Conservation (phyloP, 1,140 invertebrate species). For the Yoshiicerus persimilis region DNA sequence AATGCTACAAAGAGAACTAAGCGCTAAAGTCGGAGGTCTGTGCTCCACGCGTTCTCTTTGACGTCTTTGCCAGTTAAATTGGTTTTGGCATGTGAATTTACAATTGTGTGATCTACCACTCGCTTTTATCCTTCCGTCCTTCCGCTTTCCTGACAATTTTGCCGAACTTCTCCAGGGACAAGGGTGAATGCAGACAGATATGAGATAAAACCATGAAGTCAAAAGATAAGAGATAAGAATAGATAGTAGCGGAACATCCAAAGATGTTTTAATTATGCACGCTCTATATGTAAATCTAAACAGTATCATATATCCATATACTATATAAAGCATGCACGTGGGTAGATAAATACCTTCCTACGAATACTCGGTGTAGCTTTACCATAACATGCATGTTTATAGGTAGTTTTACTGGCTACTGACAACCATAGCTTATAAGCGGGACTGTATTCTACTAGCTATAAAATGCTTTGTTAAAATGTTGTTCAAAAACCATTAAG, state of each 20-base stretch:
- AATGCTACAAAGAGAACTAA: not conserved
- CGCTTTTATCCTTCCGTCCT: not conserved
- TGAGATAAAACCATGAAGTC: not conserved
- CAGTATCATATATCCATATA: not conserved
- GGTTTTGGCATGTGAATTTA: conserved; percentile 3
- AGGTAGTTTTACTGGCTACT: too few species aligned
- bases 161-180: not conserved
- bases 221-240: not conserved
- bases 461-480: too few species aligned
- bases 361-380: not conserved
- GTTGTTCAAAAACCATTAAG: too few species aligned
- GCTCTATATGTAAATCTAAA: not conserved
- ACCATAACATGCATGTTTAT: too few species aligned
- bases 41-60: not conserved
- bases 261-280: not conserved
- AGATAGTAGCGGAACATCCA: not conserved
- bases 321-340: not conserved
- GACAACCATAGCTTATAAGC: too few species aligned
- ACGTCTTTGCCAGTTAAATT: conserved; percentile 4
- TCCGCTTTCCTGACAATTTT: not conserved
- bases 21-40: not conserved
- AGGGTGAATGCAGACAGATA: not conserved
- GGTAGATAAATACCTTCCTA: not conserved
- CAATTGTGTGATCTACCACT: not conserved
- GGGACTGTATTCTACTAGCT: too few species aligned